Percentiles rank a stretch among this genome's conserved stretches.
phyloP scores from a whole-genome alignment of 92 coral and sea anemone species.

The Porites cylindrica region DNA sequence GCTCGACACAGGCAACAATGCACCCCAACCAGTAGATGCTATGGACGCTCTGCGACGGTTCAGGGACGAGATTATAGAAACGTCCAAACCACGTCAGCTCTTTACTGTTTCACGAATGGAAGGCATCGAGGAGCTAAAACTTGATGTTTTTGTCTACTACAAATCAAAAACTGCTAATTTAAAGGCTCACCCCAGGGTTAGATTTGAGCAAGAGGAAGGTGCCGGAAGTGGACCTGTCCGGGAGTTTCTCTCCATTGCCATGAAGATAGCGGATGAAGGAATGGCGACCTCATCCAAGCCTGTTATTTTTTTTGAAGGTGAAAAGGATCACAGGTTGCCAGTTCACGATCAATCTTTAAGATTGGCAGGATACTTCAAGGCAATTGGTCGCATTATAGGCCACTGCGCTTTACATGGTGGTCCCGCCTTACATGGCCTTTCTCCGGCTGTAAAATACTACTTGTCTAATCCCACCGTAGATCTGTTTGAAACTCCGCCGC shows the following conservation, averaged over 20 bases:
- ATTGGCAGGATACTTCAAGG: constrained; percentile 59
- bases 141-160: constrained; percentile 35
- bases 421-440: constrained; percentile 62
- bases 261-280: constrained; percentile 67
- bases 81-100: constrained; percentile 16
- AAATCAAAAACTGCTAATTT: constrained; percentile 33
- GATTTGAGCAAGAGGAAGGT: constrained; percentile 75
- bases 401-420: constrained; percentile 67
- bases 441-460: constrained; percentile 63
- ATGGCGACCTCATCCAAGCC: constrained; percentile 61
- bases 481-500: constrained; percentile 47
- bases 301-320: constrained; percentile 64
- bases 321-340: constrained; percentile 63
- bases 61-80: constrained; percentile 20
- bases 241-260: constrained; percentile 57
- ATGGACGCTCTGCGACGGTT: constrained; percentile 38
- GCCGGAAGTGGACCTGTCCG: constrained; percentile 62
- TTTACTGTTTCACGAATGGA: constrained; percentile 36
- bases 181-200: constrained; percentile 42
- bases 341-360: constrained; percentile 60
- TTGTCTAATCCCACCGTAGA: constrained; percentile 29
- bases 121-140: constrained; percentile 35
- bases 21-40: constrained; percentile 26
- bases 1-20: constrained; percentile 11
- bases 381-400: constrained; percentile 62